Conservation (phyloP, 2,113 vertebrate species). For the Serinus canaria region DNA sequence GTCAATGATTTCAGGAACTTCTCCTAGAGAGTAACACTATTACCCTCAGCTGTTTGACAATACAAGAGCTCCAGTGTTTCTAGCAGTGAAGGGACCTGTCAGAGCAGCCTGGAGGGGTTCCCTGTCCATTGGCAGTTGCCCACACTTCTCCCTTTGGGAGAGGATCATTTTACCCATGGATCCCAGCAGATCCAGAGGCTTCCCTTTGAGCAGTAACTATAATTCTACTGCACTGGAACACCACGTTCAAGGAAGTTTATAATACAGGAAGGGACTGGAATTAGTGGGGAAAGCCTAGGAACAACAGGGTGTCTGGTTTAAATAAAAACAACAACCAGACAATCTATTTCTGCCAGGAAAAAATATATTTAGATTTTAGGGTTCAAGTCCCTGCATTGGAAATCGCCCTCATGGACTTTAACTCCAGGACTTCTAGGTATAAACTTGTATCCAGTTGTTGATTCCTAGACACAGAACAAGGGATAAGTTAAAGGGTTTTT, state of each 20-base stretch:
- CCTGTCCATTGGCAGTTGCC: neutral
- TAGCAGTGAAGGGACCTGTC: neutral
- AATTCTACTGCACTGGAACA: neutral
- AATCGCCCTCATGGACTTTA: neutral
- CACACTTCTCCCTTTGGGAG: neutral
- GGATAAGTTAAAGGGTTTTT: neutral
- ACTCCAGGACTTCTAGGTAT: neutral
- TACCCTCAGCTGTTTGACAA: neutral
- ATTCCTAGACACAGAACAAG: neutral
- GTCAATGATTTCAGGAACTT: neutral
- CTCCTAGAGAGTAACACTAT: neutral
- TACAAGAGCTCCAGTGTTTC: neutral
- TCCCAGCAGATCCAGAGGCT: neutral
- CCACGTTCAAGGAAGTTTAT: neutral
- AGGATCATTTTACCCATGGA: neutral
- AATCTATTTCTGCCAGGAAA: neutral
- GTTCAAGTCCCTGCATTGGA: neutral
- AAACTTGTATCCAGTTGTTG: neutral
- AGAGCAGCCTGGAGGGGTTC: neutral
- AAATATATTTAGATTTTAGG: neutral
- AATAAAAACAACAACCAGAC: neutral
- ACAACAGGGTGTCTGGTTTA: neutral
- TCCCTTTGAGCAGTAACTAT: neutral
- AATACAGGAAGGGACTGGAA: neutral
- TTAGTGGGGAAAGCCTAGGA: neutral